Base-by-base conservation (phyloP, 1,140 invertebrate species). In the Lordiphosa collinella region DNA sequence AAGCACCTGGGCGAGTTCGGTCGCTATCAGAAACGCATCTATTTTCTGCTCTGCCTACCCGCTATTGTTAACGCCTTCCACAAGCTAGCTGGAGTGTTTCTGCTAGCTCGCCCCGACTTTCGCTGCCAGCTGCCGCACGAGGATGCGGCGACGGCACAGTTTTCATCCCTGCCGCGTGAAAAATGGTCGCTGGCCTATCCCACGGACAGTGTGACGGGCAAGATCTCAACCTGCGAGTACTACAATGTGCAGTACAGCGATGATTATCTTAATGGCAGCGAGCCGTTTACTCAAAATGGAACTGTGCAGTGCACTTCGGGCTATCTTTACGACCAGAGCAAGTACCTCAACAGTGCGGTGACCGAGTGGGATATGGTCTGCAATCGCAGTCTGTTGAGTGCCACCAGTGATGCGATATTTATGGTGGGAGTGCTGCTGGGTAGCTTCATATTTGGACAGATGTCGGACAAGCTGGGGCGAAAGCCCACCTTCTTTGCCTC, bases 401-500 rank as follows among this genome's bases (percentile, higher is more conserved):
- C 94, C 11, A 92, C 92, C n/a, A 92, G 93, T 4, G 94, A 96
- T 86, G 92, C 95, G 1, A 71, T 96, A 29, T 96, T 95, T 87
- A 96, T 97, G 94, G 89, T 94, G 59, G 96, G 96, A 57, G 94
- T 95, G 50, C 92, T 96, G 74, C 57, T 95, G 52, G 95, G 95
- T 9, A 95, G 94, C 44, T 92, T 96, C 49, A 88, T 94, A 40
- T 94, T 96, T 80, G 95, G 95, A 32, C 92, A 93, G 59, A 89
- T 96, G 53, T 94, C 95, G 1, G 96, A 97, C 84, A 95, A 93
- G 73, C 93, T 91, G 89, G 95, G 95, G 31, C 91, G 95, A 25
- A 93, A 93, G 88, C 91, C 92, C 47, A 93, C 93, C 61, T 94
- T 96, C 86, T 93, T 95, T 74, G 85, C 93, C 51, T 93, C 93